Evolutionary conservation across 2,797 vertebrate species (phyloP).

Genomic region (Podargus strigoides): DNA sequence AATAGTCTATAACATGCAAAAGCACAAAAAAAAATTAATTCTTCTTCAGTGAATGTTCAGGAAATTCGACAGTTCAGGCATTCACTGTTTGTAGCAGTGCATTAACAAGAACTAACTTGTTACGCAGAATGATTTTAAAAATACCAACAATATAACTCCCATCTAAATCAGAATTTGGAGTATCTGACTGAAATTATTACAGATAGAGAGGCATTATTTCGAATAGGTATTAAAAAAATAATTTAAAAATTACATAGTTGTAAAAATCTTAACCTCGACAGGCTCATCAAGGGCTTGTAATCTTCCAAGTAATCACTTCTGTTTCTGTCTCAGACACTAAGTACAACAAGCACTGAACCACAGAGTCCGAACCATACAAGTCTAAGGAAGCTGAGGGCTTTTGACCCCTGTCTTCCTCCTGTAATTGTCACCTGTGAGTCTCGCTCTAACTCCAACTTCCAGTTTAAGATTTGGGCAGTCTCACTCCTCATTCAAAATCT

Average conservation of each 20-base stretch:
- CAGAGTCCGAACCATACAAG: not conserved
- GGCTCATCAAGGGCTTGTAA: not conserved
- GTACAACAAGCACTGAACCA: not conserved
- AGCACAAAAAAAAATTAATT: not conserved
- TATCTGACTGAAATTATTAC: not conserved
- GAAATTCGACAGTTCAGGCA: not conserved
- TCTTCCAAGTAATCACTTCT: not conserved
- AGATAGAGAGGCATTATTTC: not conserved
- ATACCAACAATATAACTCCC: not conserved
- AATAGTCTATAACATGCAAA: not conserved
- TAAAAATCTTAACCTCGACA: not conserved
- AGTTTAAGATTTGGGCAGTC: not conserved
- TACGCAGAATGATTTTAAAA: not conserved
- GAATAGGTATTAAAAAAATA: not conserved
- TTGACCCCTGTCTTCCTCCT: not conserved
- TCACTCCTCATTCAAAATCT: not conserved
- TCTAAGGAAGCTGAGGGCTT: not conserved
- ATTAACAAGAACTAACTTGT: not conserved
- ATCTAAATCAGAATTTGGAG: not conserved
- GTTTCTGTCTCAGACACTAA: not conserved
- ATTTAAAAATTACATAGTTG: not conserved
- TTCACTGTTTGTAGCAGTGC: rapidly evolving
- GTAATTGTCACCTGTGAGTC: not conserved
- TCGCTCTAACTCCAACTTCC: not conserved
- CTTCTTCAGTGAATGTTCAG: not conserved